Conservation (phyloP, 2,797 vertebrate genomes). For the Sebastiscus tertius region DNA sequence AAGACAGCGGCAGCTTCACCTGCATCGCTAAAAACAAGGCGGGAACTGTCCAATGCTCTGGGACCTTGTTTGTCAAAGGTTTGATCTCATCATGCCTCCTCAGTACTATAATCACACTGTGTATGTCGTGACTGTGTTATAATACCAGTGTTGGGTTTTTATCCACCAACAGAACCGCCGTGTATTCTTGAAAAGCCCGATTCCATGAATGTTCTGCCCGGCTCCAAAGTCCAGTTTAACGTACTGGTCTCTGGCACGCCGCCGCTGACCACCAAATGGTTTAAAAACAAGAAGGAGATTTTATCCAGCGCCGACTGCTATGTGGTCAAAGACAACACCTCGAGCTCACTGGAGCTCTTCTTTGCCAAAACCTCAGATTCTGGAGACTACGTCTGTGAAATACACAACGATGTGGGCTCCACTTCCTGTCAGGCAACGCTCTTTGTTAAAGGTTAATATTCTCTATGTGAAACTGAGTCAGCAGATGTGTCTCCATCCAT, state of each 20-base stretch:
- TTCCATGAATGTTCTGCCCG: constrained; percentile 92
- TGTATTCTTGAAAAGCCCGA: constrained; percentile 93
- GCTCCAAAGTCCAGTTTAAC: constrained; percentile 91
- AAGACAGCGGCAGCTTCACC: constrained; percentile 92
- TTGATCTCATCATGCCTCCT: constrained; percentile 48
- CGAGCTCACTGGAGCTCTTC: constrained; percentile 91
- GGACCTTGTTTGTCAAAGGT: constrained; percentile 95
- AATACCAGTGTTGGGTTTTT: too few species aligned
- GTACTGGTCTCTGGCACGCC: constrained; percentile 90
- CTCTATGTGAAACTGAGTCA: not conserved
- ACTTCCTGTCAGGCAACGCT: constrained; percentile 89
- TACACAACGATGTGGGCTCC: constrained; percentile 93
- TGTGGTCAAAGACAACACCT: constrained; percentile 91
- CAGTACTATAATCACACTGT: too few species aligned
- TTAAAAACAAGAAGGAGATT: constrained; percentile 94
- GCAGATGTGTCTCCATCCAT: constrained; percentile 29
- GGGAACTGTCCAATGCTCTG: constrained; percentile 92
- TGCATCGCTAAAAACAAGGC: constrained; percentile 94
- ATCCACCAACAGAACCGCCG: constrained; percentile 87
- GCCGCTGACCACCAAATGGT: constrained; percentile 95
- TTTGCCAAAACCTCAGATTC: constrained; percentile 91
- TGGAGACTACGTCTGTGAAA: constrained; percentile 93
- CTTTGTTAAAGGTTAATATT: constrained; percentile 95
- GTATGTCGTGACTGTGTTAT: too few species aligned
- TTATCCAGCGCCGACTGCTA: constrained; percentile 87